Evolutionary conservation across 2,888 invertebrate species (phyloP), one percentile per base, ranked within the genome.

Genomic region (Globia sparganii): DNA sequence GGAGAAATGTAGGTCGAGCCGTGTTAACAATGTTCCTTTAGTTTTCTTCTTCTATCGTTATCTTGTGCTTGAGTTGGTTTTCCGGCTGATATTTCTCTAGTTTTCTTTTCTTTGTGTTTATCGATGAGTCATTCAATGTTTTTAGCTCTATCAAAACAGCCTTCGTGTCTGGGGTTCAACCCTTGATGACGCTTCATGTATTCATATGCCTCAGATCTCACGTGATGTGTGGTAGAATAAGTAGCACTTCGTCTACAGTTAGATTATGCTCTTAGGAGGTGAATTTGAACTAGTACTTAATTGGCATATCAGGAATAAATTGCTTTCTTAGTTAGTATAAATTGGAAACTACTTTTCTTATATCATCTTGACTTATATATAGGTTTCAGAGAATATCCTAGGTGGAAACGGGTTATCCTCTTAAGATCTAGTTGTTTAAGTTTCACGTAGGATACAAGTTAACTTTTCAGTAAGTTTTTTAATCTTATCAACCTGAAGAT

Each of bases 1-100:
- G 62, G 37, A 43, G 43, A 72, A 84, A 84, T 84, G 37, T 88
- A 81, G 81, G 80, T 74, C 86, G 78, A 71, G 53, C 61, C 64
- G 72, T 75, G 72, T 78, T 76, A 74, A 65, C 43, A 65, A 40
- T 82, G 58, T 65, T 71, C 70, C 74, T 43, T 73, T 70, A 69
- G 72, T 75, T 85, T 84, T 71, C 71, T 69, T 69, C 49, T 40
- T 49, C 59, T 62, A 25, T 64, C 71, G 37, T 75, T 84, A 72
- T 80, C 37, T 73, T 58, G 6, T 21, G 53, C 28, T 73, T 37
- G 62, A 58, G 31, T 70, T 80, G 37, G 56, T 69, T 84, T 79
- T 65, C 40, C 59, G 28, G 37, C 37, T 56, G 59, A 59, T 79
- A 18, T 34, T 66, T 34, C 1, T 56, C 53, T 67, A 40, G 71